A percentile compares a stretch with the other conserved stretches of the same genome.
Evolutionary conservation across 2,113 vertebrate genomes (phyloP).

Genomic region (Platichthys flesus): DNA sequence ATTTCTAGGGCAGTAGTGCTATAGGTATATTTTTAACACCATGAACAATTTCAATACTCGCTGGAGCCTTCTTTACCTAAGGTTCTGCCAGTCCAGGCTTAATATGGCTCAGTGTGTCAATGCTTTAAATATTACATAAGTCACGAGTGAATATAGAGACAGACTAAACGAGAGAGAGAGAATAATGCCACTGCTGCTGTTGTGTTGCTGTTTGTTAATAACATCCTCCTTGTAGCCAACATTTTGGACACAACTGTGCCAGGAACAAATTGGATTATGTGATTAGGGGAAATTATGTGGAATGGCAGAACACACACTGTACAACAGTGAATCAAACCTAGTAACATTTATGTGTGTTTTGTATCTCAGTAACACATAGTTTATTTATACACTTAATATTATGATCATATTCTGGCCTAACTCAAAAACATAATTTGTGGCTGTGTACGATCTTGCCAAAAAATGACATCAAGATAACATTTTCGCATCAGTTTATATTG

Average conservation of each 20-base stretch:
- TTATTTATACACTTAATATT: no score
- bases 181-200: conserved; percentile 25
- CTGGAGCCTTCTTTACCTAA: background rate
- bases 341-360: background rate
- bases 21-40: conserved; percentile 29
- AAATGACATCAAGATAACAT: no score
- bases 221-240: conserved; percentile 26
- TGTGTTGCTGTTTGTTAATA: conserved; percentile 36
- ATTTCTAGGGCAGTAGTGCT: background rate
- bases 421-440: no score
- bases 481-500: no score
- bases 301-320: conserved; percentile 19
- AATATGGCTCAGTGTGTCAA: background rate
- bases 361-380: background rate
- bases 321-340: conserved; percentile 7
- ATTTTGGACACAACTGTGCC: conserved; percentile 37
- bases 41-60: conserved; percentile 9
- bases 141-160: background rate
- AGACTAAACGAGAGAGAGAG: background rate
- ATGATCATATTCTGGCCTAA: no score
- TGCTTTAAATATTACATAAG: conserved; percentile 3
- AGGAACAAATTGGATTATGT: conserved; percentile 69
- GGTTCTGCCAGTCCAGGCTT: conserved; percentile 7
- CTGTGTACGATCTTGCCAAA: no score
- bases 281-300: conserved; percentile 57